Evolutionary conservation across 2,888 invertebrate species (phyloP).

Genomic region (Melinopterus prodromus): DNA sequence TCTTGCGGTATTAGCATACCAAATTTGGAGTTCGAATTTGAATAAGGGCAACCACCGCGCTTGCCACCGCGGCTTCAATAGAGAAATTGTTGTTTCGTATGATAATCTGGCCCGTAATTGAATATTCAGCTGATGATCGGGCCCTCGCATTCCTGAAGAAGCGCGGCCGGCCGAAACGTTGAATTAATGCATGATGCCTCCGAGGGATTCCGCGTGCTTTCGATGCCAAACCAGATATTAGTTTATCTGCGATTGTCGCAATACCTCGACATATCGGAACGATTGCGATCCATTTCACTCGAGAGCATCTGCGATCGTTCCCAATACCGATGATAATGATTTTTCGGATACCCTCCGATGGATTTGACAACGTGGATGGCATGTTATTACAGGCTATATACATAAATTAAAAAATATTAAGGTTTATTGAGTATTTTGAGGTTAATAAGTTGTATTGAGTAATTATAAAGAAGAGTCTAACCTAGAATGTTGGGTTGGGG

Average conservation of each 20-base stretch:
- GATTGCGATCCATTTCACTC: not conserved
- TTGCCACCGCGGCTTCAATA: too few relatives aligned
- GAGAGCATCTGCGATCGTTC: not conserved
- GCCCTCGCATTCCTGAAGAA: not conserved
- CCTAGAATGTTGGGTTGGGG: not conserved
- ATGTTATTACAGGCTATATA: not conserved
- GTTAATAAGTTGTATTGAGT: not conserved
- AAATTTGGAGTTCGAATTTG: not conserved
- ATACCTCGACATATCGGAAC: not conserved
- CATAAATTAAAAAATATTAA: not conserved
- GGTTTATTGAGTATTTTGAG: not conserved
- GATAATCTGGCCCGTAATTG: not conserved
- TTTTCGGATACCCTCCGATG: not conserved
- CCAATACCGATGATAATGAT: not conserved
- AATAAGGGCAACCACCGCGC: not conserved
- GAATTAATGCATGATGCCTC: not conserved
- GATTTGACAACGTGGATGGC: not conserved
- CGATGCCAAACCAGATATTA: not conserved
- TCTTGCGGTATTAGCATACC: slow-evolving; percentile 4
- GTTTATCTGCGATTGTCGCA: not conserved
- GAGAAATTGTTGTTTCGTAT: not conserved
- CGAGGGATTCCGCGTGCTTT: not conserved
- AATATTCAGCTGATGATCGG: slow-evolving; percentile 4
- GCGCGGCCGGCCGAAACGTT: not conserved
- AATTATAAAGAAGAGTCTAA: not conserved